Evolutionary conservation across 2,888 invertebrate genomes (phyloP).

Genomic region (Andricus quercusramuli): DNA sequence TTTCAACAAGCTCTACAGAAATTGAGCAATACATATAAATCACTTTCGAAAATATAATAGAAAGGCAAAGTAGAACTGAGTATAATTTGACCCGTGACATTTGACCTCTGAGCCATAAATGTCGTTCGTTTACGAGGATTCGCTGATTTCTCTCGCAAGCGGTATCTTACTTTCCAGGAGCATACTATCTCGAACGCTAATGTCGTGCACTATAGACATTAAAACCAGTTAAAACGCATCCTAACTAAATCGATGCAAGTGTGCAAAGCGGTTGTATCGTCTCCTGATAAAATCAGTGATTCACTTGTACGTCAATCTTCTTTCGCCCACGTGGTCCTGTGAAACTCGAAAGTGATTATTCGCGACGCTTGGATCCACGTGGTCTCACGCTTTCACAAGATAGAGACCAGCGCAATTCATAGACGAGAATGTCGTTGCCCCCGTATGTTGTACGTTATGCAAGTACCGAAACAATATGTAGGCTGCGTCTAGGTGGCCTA

Average conservation of each 20-base stretch:
- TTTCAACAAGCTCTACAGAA: slow-evolving; percentile 3
- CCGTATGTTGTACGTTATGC: slow-evolving; percentile 57
- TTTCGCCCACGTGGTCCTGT: slow-evolving; percentile 53
- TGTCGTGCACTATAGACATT: not conserved
- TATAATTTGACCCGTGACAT: slow-evolving; percentile 33
- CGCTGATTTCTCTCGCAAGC: slow-evolving; percentile 11
- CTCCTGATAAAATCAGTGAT: slow-evolving; percentile 30
- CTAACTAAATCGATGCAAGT: not conserved
- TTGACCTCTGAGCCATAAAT: slow-evolving; percentile 10
- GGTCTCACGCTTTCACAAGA: slow-evolving; percentile 73
- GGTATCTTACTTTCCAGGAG: slow-evolving; percentile 28
- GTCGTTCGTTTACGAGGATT: slow-evolving; percentile 30
- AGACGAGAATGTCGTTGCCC: slow-evolving; percentile 56
- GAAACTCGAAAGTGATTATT: slow-evolving; percentile 61
- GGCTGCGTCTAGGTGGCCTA: slow-evolving; percentile 58
- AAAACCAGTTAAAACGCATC: not conserved
- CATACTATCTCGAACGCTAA: slow-evolving; percentile 5
- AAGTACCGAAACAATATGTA: slow-evolving; percentile 65
- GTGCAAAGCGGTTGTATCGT: slow-evolving; percentile 14
- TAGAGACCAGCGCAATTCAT: slow-evolving; percentile 57
- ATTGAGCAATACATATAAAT: slow-evolving; percentile 35
- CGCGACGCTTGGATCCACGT: slow-evolving; percentile 52
- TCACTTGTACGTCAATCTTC: slow-evolving; percentile 46
- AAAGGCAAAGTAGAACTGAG: slow-evolving; percentile 17
- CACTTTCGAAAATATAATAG: slow-evolving; percentile 38